These are phyloP conservation scores for Thripadectes ignobilis DNA, from an alignment of 2,797 vertebrate species.

Conservation along the genomic window DNA sequence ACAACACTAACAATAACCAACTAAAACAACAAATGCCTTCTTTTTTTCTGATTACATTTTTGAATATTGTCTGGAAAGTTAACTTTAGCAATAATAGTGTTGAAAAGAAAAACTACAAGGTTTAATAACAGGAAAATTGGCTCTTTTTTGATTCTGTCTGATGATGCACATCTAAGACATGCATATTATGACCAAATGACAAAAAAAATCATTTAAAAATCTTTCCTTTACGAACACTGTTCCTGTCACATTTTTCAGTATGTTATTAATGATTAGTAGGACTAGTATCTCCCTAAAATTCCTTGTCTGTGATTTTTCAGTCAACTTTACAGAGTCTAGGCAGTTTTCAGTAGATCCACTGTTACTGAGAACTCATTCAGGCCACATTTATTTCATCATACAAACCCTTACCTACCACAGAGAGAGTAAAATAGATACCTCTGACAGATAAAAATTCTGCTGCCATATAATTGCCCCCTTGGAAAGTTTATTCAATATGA, in stretches of 20 bases:
- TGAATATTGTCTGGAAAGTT: neutral
- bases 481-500: neutral
- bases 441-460: neutral
- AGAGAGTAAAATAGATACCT: neutral
- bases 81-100: neutral
- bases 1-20: too few relatives aligned
- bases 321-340: neutral
- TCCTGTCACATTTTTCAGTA: neutral
- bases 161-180: neutral
- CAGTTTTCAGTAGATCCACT: neutral
- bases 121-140: neutral
- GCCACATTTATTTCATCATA: neutral
- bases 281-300: neutral
- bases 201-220: neutral
- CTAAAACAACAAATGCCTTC: neutral
- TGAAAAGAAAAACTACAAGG: neutral
- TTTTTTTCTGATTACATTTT: neutral
- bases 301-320: neutral
- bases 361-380: neutral
- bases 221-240: neutral
- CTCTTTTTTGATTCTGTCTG: neutral
- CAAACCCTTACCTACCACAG: neutral
- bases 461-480: neutral
- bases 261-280: neutral
- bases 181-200: accelerated